phyloP scores from a whole-genome alignment of 2,113 vertebrate genomes.

The Lamprotornis superbus region DNA sequence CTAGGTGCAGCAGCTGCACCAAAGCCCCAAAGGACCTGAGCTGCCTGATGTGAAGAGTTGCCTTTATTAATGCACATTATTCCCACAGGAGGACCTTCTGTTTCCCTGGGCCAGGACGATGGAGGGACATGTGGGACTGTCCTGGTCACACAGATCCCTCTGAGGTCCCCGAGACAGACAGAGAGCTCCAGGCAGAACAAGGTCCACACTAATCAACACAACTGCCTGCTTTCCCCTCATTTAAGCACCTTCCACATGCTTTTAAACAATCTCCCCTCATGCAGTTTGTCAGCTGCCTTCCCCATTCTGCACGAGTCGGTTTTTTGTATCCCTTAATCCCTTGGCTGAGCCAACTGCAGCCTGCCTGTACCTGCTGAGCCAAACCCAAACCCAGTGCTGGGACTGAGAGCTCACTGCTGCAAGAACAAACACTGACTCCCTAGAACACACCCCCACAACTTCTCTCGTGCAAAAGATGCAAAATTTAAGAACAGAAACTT shows the following conservation, averaged over 20 bases:
- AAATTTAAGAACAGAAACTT: background rate
- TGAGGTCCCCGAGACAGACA: fast-evolving
- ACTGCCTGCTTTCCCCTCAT: background rate
- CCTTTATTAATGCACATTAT: background rate
- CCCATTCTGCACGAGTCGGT: background rate
- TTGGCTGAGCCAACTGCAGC: background rate
- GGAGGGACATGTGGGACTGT: background rate
- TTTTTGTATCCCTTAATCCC: background rate
- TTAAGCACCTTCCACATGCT: background rate
- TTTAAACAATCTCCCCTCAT: background rate
- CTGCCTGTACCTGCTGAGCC: background rate
- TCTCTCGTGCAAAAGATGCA: background rate
- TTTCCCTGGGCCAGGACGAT: background rate
- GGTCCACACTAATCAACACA: background rate
- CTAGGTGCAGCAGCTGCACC: background rate
- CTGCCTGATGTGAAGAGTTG: background rate
- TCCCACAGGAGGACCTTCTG: background rate
- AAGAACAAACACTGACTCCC: background rate
- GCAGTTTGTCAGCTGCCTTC: background rate
- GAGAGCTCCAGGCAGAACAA: background rate
- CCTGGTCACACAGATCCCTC: background rate
- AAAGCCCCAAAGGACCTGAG: background rate
- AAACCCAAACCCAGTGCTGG: background rate
- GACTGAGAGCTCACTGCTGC: background rate
- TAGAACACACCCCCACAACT: background rate